Conservation (phyloP, 37 sponge, comb jelly and placozoan species). For the Geodia barretti region DNA sequence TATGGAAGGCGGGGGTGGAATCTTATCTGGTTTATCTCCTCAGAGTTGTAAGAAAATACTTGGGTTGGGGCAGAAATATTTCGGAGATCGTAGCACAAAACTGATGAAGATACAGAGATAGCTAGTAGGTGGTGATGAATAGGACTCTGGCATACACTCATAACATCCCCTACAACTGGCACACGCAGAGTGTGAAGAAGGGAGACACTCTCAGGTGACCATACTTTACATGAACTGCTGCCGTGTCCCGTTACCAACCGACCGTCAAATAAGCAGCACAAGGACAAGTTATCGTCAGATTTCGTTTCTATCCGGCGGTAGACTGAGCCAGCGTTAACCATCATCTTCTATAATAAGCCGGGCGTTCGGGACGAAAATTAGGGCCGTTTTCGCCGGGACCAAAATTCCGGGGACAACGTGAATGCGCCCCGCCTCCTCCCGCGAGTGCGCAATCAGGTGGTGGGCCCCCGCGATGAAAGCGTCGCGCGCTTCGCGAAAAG, state of each 20-base stretch:
- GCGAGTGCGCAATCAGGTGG: too few species aligned
- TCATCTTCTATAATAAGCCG: too few species aligned
- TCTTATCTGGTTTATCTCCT: conserved; percentile 72
- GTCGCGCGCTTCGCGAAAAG: too few species aligned
- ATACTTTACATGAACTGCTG: conserved; percentile 12
- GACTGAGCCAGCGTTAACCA: too few species aligned
- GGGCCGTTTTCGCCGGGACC: too few species aligned
- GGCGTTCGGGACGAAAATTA: too few species aligned
- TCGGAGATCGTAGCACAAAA: conserved; percentile 33
- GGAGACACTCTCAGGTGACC: conserved; percentile 4
- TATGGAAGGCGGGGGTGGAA: conserved; percentile 34
- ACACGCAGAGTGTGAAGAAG: not conserved
- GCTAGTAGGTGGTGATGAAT: not conserved
- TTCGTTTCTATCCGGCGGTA: conserved; percentile 15
- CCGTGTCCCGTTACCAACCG: conserved; percentile 47
- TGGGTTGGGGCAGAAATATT: conserved; percentile 10
- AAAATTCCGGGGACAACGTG: too few species aligned
- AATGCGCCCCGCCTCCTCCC: too few species aligned
- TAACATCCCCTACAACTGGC: conserved; percentile 27
- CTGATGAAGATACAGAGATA: conserved; percentile 23
- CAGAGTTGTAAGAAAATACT: conserved; percentile 38
- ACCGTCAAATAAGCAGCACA: conserved; percentile 2
- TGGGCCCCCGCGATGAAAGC: too few species aligned
- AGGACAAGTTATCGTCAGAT: conserved; percentile 19
- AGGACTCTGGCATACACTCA: conserved; percentile 19